Evolutionary conservation across 2,113 vertebrate genomes (phyloP).

Genomic region (Pseudopipra pipra): DNA sequence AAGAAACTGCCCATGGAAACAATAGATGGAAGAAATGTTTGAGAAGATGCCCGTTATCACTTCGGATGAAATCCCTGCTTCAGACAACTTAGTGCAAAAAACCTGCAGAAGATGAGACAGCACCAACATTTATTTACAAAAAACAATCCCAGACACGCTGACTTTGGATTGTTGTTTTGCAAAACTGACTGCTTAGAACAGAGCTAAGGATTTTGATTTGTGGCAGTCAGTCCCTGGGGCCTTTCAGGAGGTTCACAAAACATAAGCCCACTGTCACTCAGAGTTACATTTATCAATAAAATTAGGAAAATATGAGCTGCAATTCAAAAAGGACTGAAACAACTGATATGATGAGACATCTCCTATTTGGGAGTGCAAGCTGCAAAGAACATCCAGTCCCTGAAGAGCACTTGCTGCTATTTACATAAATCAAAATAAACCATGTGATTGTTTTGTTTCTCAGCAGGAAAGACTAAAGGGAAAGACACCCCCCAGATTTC

Average conservation of each 20-base stretch:
- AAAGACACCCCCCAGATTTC: not conserved
- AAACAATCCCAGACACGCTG: not conserved
- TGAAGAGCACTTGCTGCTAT: not conserved
- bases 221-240: not conserved
- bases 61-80: constrained; percentile 87
- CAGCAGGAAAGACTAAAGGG: not conserved
- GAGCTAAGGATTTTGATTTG: not conserved
- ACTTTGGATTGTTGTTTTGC: not conserved
- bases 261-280: not conserved
- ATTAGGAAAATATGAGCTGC: not conserved
- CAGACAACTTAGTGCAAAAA: constrained; percentile 90
- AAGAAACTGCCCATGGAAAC: constrained; percentile 94
- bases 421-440: not conserved
- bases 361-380: not conserved
- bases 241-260: not conserved
- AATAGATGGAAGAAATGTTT: constrained; percentile 96
- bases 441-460: not conserved
- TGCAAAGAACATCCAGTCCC: not conserved
- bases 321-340: not conserved
- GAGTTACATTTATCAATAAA: not conserved
- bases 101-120: constrained; percentile 73
- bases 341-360: not conserved
- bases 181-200: not conserved
- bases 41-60: constrained; percentile 96
- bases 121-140: not conserved